Percentiles rank a stretch among this genome's conserved stretches.
Evolutionary conservation across 2,888 invertebrate genomes (phyloP).

Genomic region (Microctonus aethiopoides): DNA sequence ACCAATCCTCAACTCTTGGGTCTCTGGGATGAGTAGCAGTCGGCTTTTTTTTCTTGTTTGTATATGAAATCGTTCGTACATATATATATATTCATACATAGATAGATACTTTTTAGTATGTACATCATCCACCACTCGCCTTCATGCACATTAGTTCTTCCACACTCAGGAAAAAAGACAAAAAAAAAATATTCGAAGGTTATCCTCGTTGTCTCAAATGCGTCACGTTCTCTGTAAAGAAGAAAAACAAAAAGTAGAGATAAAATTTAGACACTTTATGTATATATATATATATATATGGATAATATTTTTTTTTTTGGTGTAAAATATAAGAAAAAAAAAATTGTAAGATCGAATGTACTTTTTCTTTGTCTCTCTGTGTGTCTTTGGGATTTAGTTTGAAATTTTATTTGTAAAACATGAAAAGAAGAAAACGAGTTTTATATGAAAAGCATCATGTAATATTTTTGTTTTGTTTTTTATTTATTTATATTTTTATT

Average conservation of each 20-base stretch:
- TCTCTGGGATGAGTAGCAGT: slow-evolving; percentile 7
- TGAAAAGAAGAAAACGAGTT: slow-evolving; percentile 7
- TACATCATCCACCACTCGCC: slow-evolving; percentile 17
- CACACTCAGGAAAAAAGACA: neutral
- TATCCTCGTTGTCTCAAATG: slow-evolving; percentile 5
- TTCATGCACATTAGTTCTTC: slow-evolving; percentile 1
- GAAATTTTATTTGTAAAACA: slow-evolving; percentile 18
- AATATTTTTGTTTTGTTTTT: neutral
- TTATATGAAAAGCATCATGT: neutral
- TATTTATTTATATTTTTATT: too few species aligned
- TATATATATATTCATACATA: too few species aligned
- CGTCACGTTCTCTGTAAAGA: slow-evolving; percentile 22
- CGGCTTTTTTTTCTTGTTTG: slow-evolving; percentile 16
- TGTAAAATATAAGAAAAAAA: neutral
- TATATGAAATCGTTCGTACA: too few species aligned
- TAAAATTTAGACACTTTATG: slow-evolving; percentile 11
- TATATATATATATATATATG: too few species aligned
- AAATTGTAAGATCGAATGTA: too few species aligned
- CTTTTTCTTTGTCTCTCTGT: neutral
- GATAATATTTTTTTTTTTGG: neutral
- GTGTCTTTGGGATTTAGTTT: neutral
- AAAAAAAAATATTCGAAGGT: neutral
- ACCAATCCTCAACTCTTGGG: slow-evolving; percentile 31
- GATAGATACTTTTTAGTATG: slow-evolving; percentile 16
- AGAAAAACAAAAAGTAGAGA: neutral